phyloP scores from a whole-genome alignment of 2,797 vertebrate species.

The Notamacropus eugenii region DNA sequence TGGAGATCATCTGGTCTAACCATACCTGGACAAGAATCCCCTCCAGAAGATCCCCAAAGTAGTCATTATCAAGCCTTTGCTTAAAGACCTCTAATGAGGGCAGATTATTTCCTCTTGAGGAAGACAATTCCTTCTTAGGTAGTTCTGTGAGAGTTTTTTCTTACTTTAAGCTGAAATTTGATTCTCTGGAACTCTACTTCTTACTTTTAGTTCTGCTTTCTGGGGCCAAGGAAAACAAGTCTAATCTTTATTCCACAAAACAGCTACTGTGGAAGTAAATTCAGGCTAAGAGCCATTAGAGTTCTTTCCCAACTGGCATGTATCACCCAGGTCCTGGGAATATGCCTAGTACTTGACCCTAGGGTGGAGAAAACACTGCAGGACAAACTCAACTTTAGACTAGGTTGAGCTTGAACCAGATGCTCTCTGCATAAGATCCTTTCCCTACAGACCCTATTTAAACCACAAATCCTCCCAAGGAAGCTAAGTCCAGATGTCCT shows the following conservation, averaged over 20 bases:
- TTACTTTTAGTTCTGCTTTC: not conserved
- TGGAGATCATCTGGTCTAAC: not conserved
- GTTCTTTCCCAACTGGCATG: not conserved
- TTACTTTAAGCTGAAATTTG: not conserved
- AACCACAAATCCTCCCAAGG: not conserved
- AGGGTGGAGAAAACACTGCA: not conserved
- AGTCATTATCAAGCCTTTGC: not conserved
- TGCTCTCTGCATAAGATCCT: not conserved
- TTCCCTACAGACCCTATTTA: not conserved
- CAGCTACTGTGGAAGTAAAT: not conserved
- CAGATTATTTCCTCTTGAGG: not conserved
- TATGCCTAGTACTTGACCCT: not conserved
- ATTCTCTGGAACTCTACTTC: not conserved
- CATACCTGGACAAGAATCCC: not conserved
- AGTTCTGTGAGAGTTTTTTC: not conserved
- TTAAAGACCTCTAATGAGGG: not conserved
- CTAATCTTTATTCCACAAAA: not conserved
- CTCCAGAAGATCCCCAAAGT: not conserved
- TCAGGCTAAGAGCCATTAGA: not conserved
- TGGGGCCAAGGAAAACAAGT: not conserved
- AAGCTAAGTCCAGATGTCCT: not conserved
- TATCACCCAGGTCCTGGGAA: not conserved
- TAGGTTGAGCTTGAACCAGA: not conserved
- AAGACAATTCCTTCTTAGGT: not conserved
- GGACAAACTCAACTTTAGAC: not conserved